These are phyloP conservation scores for Chrosomus eos DNA, from an alignment of 2,797 vertebrate genomes.

Conservation along the genomic window DNA sequence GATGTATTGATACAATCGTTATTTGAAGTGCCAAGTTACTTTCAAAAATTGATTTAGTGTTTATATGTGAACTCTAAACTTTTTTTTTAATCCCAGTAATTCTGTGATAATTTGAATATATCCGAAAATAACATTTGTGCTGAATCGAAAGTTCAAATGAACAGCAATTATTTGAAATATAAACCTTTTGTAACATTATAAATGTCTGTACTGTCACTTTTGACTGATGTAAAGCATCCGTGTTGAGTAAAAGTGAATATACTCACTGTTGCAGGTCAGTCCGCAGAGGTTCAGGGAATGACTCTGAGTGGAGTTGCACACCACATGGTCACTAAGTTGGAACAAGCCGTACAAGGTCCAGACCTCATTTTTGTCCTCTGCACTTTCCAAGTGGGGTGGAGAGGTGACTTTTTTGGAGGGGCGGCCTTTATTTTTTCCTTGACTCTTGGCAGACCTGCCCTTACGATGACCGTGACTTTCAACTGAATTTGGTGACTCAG, in stretches of 20 bases:
- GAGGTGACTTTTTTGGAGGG: not conserved
- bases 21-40: not conserved
- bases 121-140: not conserved
- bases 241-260: not conserved
- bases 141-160: not conserved
- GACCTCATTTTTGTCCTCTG: not conserved
- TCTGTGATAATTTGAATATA: no score
- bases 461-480: accelerated
- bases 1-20: not conserved
- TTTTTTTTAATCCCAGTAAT: no score
- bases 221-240: not conserved
- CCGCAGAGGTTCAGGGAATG: constrained; percentile 57
- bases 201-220: not conserved
- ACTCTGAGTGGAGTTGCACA: constrained; percentile 50
- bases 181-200: not conserved
- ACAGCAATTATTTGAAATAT: not conserved
- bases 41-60: no score
- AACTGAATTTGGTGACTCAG: not conserved
- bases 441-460: not conserved
- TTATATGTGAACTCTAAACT: no score
- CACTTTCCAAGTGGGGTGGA: not conserved
- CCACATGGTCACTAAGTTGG: constrained; percentile 63
- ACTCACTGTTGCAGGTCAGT: constrained; percentile 63
- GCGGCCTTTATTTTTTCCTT: not conserved
- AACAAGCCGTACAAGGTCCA: constrained; percentile 66